These are phyloP conservation scores for Neotoxoptera formosana DNA, from an alignment of 1,140 invertebrate species.

Conservation along the genomic window DNA sequence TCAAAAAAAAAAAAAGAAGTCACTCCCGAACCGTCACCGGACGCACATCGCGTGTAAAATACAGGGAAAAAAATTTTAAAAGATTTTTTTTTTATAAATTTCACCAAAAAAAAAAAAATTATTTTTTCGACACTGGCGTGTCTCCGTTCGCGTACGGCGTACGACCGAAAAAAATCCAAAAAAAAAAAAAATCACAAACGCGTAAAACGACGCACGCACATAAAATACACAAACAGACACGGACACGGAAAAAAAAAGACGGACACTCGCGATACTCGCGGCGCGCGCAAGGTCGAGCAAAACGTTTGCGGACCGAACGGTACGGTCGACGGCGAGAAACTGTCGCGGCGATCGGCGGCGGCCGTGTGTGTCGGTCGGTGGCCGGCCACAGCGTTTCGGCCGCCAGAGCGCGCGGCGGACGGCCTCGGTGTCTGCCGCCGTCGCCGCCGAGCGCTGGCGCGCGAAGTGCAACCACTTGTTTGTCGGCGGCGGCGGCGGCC, in stretches of 20 bases:
- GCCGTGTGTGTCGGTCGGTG: neutral
- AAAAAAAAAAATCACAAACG: constrained; percentile 29
- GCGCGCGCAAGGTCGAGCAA: neutral
- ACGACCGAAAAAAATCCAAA: neutral
- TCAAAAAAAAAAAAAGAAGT: neutral
- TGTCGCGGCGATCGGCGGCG: neutral
- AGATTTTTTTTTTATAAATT: neutral
- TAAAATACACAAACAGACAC: neutral
- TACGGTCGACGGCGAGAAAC: constrained; percentile 54
- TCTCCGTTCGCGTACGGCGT: neutral
- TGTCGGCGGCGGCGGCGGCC: constrained; percentile 2
- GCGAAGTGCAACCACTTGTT: constrained; percentile 54
- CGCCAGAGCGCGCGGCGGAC: neutral
- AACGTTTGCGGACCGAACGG: constrained; percentile 10
- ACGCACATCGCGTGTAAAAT: constrained; percentile 32
- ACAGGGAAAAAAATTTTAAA: neutral
- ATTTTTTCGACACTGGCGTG: neutral
- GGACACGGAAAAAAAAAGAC: neutral
- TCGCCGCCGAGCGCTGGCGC: neutral
- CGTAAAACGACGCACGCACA: neutral
- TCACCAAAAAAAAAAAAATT: neutral
- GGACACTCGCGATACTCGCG: neutral
- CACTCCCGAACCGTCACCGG: constrained; percentile 36
- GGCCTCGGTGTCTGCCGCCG: neutral
- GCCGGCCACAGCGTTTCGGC: neutral